phyloP scores from a whole-genome alignment of 1,140 invertebrate species.

The Bombus turneri region DNA sequence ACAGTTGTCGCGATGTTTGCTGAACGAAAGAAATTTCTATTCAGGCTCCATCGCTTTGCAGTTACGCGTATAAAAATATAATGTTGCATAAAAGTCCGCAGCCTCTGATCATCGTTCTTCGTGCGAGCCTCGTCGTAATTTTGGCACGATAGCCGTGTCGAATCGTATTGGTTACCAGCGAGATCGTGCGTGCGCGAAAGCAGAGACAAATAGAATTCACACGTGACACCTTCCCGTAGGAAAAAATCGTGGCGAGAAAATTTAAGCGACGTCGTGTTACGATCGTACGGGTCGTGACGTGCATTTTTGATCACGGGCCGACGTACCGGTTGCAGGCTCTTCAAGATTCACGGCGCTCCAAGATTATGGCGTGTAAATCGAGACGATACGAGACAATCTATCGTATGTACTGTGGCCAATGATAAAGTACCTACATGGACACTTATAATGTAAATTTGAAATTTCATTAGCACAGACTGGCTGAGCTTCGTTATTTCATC shows the following conservation, averaged over 20 bases:
- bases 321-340: not conserved
- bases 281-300: not conserved
- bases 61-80: too few relatives aligned
- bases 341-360: conserved; percentile 10
- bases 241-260: not conserved
- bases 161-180: not conserved
- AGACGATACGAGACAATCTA: not conserved
- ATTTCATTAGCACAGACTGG: too few relatives aligned
- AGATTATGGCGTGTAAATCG: not conserved
- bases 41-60: too few relatives aligned
- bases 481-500: too few relatives aligned
- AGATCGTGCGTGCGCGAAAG: conserved; percentile 6
- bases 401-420: too few relatives aligned
- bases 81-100: too few relatives aligned
- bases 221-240: not conserved
- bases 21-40: too few relatives aligned
- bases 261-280: not conserved
- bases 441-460: too few relatives aligned
- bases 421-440: too few relatives aligned
- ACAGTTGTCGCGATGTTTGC: too few relatives aligned
- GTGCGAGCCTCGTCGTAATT: not conserved
- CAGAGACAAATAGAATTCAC: not conserved
- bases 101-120: too few relatives aligned
- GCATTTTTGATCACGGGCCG: conserved; percentile 21
- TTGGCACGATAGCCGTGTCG: conserved; percentile 15